A percentile compares a stretch with the other conserved stretches of the same genome.
These are phyloP conservation scores for Tiliqua scincoides DNA, from an alignment of 2,113 vertebrate species.

Conservation along the genomic window DNA sequence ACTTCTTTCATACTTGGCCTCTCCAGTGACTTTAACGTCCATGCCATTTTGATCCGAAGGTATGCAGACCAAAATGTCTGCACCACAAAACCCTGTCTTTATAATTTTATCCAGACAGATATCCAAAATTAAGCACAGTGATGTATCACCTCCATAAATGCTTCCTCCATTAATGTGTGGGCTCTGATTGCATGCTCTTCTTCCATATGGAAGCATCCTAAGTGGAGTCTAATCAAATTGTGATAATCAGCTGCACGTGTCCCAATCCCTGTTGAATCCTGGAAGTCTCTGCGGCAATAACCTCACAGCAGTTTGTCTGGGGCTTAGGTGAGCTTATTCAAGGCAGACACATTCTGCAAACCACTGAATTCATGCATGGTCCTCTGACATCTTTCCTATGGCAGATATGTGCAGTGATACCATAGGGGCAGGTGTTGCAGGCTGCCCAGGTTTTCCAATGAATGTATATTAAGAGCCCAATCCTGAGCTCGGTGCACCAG, in stretches of 20 bases:
- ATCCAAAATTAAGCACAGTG: background rate
- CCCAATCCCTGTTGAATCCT: background rate
- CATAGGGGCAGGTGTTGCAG: too few species aligned
- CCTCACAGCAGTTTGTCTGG: background rate
- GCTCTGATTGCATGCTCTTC: background rate
- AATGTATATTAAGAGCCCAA: too few species aligned
- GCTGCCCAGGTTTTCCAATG: too few species aligned
- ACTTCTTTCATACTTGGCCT: background rate
- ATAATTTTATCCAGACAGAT: background rate
- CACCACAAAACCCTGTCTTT: background rate
- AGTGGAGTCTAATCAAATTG: background rate
- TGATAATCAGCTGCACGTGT: background rate
- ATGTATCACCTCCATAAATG: background rate
- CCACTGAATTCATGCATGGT: background rate
- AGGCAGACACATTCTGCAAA: background rate
- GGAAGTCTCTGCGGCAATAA: background rate
- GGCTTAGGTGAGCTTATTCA: background rate
- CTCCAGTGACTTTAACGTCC: slow-evolving; percentile 4
- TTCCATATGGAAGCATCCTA: background rate
- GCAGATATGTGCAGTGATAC: too few species aligned
- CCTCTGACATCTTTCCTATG: background rate
- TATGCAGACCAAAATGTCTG: background rate
- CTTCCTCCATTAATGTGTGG: background rate
- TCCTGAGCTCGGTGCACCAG: too few species aligned
- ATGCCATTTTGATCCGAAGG: background rate